Evolutionary conservation across 2,113 vertebrate species (phyloP).

Genomic region (Caloenas nicobarica): DNA sequence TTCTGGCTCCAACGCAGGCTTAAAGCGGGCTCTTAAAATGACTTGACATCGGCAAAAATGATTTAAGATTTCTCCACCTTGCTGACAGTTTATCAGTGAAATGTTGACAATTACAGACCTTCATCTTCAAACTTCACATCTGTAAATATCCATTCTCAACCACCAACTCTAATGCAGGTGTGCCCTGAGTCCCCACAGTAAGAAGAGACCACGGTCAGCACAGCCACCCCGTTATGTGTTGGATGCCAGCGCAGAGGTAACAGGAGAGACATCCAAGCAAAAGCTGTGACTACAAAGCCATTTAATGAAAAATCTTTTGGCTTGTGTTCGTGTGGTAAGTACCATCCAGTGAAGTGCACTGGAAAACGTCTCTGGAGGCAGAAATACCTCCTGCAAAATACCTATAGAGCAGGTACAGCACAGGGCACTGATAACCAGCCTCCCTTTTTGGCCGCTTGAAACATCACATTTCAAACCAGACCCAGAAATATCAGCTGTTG

Average conservation of each 20-base stretch:
- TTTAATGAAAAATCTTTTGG: background rate
- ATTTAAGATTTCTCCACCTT: background rate
- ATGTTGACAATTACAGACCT: background rate
- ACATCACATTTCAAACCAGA: background rate
- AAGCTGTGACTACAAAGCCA: background rate
- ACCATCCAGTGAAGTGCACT: background rate
- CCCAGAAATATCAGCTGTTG: background rate
- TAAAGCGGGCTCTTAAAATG: background rate
- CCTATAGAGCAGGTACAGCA: background rate
- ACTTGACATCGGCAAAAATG: background rate
- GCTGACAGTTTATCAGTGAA: background rate
- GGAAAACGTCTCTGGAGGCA: background rate
- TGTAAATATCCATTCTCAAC: background rate
- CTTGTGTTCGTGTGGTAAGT: rapidly evolving
- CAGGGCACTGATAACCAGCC: background rate
- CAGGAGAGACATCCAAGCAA: background rate
- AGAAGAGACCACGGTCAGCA: background rate
- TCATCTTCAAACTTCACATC: background rate
- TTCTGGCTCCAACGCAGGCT: background rate
- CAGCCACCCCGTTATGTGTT: background rate
- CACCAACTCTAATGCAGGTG: background rate
- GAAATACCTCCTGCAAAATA: background rate
- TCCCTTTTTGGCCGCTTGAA: background rate
- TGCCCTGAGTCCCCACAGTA: background rate
- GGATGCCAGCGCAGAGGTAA: background rate